phyloP scores from a whole-genome alignment of 2,888 invertebrate genomes.

The Enoplolaimus lenunculus region DNA sequence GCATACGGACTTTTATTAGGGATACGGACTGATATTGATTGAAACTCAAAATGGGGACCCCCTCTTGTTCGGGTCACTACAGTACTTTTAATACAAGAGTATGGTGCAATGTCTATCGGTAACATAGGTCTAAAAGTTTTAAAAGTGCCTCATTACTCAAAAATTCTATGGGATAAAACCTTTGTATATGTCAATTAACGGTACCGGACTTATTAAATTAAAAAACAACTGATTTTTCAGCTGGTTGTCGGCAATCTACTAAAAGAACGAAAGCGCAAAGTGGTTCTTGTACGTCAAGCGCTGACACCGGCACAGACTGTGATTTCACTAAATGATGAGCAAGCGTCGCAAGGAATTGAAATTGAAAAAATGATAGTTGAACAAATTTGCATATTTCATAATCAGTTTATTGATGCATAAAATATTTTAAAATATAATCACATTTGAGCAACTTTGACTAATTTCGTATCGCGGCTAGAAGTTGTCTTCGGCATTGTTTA shows the following conservation, averaged over 20 bases:
- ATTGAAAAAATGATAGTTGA: slow-evolving; percentile 30
- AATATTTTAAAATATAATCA: no score
- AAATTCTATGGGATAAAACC: no score
- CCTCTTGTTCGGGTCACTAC: no score
- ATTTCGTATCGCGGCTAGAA: no score
- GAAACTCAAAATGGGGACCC: no score
- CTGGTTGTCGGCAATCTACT: slow-evolving; percentile 34
- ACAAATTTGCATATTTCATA: slow-evolving; percentile 26
- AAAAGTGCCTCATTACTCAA: no score
- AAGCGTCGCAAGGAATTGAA: slow-evolving; percentile 25
- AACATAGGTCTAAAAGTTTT: no score
- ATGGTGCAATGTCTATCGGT: background rate
- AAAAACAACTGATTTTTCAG: slow-evolving; percentile 16
- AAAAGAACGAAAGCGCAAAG: slow-evolving; percentile 31
- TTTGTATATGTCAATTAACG: background rate
- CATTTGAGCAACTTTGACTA: no score
- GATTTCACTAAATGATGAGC: slow-evolving; percentile 17
- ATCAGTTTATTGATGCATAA: slow-evolving; percentile 27
- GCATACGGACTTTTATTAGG: no score
- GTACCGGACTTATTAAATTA: background rate
- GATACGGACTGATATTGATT: no score
- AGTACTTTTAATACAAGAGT: no score
- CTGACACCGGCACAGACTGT: slow-evolving; percentile 18
- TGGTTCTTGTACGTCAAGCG: slow-evolving; percentile 29
- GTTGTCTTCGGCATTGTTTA: no score